phyloP scores from a whole-genome alignment of 1,140 invertebrate genomes.

The Nebria ingens region DNA sequence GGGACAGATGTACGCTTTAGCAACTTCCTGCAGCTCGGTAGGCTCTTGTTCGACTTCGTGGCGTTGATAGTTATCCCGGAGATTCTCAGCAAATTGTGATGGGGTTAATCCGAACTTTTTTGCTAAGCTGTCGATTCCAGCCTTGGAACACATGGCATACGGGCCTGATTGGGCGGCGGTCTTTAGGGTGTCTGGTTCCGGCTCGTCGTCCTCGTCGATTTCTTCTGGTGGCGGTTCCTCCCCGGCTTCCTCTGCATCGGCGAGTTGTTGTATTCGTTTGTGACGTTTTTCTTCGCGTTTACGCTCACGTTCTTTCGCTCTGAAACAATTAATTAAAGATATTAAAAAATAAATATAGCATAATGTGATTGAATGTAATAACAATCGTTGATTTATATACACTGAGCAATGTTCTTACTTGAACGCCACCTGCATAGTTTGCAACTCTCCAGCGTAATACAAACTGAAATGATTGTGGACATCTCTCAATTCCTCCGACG shows the following conservation, averaged over 20 bases:
- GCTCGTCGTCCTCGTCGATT: constrained; percentile 44
- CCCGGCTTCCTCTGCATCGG: constrained; percentile 51
- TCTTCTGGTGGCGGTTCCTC: constrained; percentile 41
- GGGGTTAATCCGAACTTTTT: constrained; percentile 92
- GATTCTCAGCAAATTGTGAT: constrained; percentile 95
- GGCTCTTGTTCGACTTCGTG: constrained; percentile 92
- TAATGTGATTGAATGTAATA: no score
- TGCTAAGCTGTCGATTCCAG: constrained; percentile 73
- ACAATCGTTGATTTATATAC: no score
- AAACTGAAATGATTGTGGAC: constrained; percentile 88
- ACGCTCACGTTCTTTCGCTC: constrained; percentile 50
- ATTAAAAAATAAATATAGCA: no score
- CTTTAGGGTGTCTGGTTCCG: constrained; percentile 59
- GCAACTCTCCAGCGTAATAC: constrained; percentile 81
- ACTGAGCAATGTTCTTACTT: no score
- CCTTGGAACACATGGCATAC: constrained; percentile 76
- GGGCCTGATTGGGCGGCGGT: constrained; percentile 77
- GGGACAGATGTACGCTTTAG: constrained; percentile 51
- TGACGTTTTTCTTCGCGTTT: constrained; percentile 47
- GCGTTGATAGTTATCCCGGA: constrained; percentile 92
- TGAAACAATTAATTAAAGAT: no score
- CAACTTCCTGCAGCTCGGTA: constrained; percentile 66
- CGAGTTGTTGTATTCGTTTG: constrained; percentile 36
- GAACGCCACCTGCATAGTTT: constrained; percentile 72
- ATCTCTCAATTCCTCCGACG: constrained; percentile 84